Conservation (phyloP, 2,888 invertebrate genomes). For the Ennomos erosarius region DNA sequence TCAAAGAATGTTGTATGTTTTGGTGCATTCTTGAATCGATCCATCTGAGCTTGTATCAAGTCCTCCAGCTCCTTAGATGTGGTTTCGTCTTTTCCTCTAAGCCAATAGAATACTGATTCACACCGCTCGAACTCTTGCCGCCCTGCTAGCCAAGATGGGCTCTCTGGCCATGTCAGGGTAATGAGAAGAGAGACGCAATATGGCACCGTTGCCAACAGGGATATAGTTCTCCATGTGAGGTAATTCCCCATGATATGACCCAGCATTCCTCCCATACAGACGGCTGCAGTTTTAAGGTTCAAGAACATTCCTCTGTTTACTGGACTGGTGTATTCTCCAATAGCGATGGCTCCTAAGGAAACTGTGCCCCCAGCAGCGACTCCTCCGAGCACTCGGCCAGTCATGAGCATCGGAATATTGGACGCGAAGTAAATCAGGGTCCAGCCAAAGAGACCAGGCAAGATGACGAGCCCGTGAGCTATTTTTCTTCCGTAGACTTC, state of each 20-base stretch:
- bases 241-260: conserved; percentile 52
- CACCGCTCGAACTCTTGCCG: conserved; percentile 57
- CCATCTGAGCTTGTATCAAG: conserved; percentile 43
- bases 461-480: conserved; percentile 61
- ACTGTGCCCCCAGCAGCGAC: conserved; percentile 75
- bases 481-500: conserved; percentile 47
- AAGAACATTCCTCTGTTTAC: conserved; percentile 57
- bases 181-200: conserved; percentile 44
- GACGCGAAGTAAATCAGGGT: conserved; percentile 58
- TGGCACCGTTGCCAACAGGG: conserved; percentile 46
- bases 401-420: conserved; percentile 56
- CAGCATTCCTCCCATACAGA: conserved; percentile 48
- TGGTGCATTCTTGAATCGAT: conserved; percentile 19
- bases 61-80: conserved; percentile 42
- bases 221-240: conserved; percentile 52
- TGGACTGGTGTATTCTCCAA: conserved; percentile 62
- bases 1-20: conserved; percentile 13
- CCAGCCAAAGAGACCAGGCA: conserved; percentile 78
- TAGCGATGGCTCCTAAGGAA: conserved; percentile 56
- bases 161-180: conserved; percentile 81
- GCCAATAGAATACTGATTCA: conserved; percentile 73
- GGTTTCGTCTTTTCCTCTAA: conserved; percentile 63
- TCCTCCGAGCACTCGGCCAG: conserved; percentile 59
- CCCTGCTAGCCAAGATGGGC: conserved; percentile 85
- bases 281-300: conserved; percentile 52